Evolutionary conservation across 1,140 invertebrate species (phyloP), one percentile per base, ranked within the genome.

Genomic region (Scaptodrosophila lebanonensis): DNA sequence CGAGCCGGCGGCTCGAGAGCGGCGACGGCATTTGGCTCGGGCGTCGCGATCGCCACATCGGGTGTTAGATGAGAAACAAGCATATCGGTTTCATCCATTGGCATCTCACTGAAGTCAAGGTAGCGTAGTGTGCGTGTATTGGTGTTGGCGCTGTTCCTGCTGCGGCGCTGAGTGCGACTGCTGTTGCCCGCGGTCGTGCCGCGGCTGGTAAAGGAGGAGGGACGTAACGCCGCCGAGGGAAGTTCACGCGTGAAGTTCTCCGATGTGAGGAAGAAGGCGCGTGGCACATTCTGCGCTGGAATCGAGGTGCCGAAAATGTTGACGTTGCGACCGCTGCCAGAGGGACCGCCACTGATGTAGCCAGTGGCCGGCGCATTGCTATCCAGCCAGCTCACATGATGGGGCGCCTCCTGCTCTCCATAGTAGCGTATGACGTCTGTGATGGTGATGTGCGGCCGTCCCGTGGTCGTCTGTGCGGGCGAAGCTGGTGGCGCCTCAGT

Each of bases 381-480:
- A 4, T 54, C 29, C n/a, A 57, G 35, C 35, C 35, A 57, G 30
- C 2, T 22, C 61, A 25, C 3, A 3, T 12, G 13, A 7, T 6
- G 3, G 49, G 4, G 1, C 18, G 15, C n/a, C 36, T n/a, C 1
- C 9, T 30, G 42, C 35, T 38, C 5, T n/a, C 38, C 29, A 20
- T 60, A 66, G 63, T 29, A 66, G 15, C 63, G 63, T 45, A 66
- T 60, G 25, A 66, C 40, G 13, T 66, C 64, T 0, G 3, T 30
- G 5, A 59, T 17, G 1, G 53, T 40, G 8, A 44, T 39, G 8
- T 52, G 45, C 0, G 53, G 1, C 1, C 33, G 27, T 2, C 18
- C 33, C 0, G 25, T 16, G n/a, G 22, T 11, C 13, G 20, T 30
- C 0, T 25, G 29, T 15, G 30, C 15, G 5, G 43, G 6, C 6